phyloP scores from a whole-genome alignment of 2,797 vertebrate species.

The Fundulus diaphanus region DNA sequence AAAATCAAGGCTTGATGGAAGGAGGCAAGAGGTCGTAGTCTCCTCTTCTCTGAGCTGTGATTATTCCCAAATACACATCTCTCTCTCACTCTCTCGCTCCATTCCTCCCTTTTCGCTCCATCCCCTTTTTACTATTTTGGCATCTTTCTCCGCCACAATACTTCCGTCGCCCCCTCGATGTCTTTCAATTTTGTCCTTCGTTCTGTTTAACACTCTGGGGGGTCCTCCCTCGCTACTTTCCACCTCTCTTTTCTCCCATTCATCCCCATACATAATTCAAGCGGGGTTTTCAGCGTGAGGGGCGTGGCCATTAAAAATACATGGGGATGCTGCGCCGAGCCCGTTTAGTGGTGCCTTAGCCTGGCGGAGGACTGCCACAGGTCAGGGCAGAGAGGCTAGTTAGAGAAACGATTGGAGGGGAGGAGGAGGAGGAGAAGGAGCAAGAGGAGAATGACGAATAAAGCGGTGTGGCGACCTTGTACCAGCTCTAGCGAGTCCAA shows the following conservation, averaged over 20 bases:
- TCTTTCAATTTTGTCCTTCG: conserved; percentile 45
- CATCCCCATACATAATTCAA: conserved; percentile 74
- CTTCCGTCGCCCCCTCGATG: conserved; percentile 3
- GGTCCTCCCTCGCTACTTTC: conserved; percentile 26
- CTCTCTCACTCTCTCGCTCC: conserved; percentile 7
- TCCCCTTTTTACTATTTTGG: conserved; percentile 16
- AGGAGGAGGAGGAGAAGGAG: background rate
- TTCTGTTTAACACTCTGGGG: conserved; percentile 21
- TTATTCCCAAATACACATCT: conserved; percentile 49
- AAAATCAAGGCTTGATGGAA: conserved; percentile 51
- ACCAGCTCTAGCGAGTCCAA: background rate
- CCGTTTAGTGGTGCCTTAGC: conserved; percentile 68
- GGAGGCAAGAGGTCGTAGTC: conserved; percentile 48
- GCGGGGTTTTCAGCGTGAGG: conserved; percentile 61
- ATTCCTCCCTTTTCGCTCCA: background rate
- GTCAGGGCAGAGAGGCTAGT: conserved; percentile 37
- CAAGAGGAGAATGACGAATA: background rate
- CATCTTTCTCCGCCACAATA: conserved; percentile 37
- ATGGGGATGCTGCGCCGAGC: conserved; percentile 59
- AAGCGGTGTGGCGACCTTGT: background rate
- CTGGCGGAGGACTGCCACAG: conserved; percentile 43
- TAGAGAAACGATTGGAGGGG: background rate
- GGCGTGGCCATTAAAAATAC: conserved; percentile 76
- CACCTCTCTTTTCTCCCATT: conserved; percentile 37
- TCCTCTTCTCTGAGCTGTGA: conserved; percentile 48